Evolutionary conservation across 1,140 invertebrate species (phyloP).

Genomic region (Dendroctonus ponderosae): DNA sequence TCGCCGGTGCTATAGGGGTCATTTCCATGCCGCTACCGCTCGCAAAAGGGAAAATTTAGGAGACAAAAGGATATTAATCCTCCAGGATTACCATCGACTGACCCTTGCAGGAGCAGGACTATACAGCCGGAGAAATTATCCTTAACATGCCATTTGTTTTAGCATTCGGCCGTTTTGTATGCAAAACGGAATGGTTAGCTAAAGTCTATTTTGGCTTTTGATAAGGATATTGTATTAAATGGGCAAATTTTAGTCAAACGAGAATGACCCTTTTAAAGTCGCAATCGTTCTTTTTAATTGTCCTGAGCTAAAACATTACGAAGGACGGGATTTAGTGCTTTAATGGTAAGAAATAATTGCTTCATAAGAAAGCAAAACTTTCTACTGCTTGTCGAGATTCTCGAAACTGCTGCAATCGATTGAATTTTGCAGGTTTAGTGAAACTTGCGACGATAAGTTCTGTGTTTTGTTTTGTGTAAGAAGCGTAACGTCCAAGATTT

Average conservation of each 20-base stretch:
- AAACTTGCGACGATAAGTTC: too few relatives aligned
- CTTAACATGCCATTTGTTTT: conserved; percentile 31
- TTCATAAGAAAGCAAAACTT: too few relatives aligned
- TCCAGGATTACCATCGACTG: conserved; percentile 27
- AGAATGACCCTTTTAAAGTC: conserved; percentile 11
- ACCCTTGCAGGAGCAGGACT: conserved; percentile 27
- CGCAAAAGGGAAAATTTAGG: conserved; percentile 17
- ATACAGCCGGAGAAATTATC: conserved; percentile 28
- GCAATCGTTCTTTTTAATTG: conserved; percentile 7
- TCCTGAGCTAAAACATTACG: background rate
- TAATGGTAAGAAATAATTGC: too few relatives aligned
- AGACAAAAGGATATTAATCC: conserved; percentile 32
- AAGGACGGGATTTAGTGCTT: too few relatives aligned
- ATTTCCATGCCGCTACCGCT: conserved; percentile 23
- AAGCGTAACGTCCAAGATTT: background rate
- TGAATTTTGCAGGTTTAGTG: too few relatives aligned
- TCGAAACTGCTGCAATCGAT: too few relatives aligned
- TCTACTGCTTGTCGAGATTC: too few relatives aligned
- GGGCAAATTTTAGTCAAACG: conserved; percentile 11
- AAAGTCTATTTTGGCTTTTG: conserved; percentile 21
- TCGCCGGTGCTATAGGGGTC: conserved; percentile 17
- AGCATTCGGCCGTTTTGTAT: conserved; percentile 23
- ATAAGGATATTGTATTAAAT: conserved; percentile 32
- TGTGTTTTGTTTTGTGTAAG: conserved; percentile 2
- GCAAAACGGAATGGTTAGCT: conserved; percentile 25